Conservation (phyloP, 2,113 vertebrate species). For the Chinchilla lanigera region DNA sequence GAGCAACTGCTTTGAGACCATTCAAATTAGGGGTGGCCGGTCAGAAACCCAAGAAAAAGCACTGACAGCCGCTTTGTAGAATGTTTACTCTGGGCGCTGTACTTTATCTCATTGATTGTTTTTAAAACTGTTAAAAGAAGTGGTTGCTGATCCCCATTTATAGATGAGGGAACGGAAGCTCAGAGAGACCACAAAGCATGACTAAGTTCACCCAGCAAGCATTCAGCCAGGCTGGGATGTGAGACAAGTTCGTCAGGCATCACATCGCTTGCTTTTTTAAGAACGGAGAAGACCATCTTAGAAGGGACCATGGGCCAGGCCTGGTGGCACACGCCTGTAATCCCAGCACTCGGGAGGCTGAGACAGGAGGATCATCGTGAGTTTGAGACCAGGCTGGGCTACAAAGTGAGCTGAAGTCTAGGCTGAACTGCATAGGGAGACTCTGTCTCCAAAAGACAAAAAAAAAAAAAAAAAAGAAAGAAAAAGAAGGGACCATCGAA, state of each 20-base stretch:
- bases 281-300: background rate
- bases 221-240: background rate
- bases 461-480: too few species aligned
- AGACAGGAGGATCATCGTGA: too few species aligned
- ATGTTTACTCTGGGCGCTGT: background rate
- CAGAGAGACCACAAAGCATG: background rate
- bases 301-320: background rate
- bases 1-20: background rate
- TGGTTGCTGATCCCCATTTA: background rate
- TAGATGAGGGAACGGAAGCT: background rate
- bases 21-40: background rate
- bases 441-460: too few species aligned
- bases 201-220: background rate
- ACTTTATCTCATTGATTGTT: background rate
- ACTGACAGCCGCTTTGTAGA: background rate
- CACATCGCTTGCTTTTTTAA: background rate
- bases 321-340: too few species aligned
- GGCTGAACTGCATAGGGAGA: too few species aligned
- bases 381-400: too few species aligned
- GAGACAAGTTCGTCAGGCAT: background rate
- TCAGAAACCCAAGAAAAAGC: background rate
- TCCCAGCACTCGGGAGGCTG: too few species aligned
- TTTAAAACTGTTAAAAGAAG: background rate
- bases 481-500: background rate
- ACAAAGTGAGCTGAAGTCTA: too few species aligned